These are phyloP conservation scores for Mythimna ferrago DNA, from an alignment of 2,888 invertebrate species.

Conservation along the genomic window DNA sequence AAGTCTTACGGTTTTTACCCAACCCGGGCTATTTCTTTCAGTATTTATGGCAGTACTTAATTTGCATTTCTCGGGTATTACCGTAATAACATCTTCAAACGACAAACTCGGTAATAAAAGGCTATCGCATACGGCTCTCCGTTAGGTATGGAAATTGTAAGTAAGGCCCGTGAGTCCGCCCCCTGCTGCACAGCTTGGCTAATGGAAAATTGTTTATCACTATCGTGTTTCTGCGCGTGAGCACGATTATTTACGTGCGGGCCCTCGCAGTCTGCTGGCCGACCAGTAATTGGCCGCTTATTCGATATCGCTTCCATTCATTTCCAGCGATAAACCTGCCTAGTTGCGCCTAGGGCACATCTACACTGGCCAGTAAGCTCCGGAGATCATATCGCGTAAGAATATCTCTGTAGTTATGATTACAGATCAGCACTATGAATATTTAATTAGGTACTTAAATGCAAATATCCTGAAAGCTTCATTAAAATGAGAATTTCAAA, in stretches of 20 bases:
- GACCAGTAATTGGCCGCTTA: constrained; percentile 86
- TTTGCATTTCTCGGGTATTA: constrained; percentile 84
- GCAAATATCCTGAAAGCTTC: constrained; percentile 17
- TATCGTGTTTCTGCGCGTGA: constrained; percentile 84
- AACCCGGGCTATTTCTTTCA: constrained; percentile 76
- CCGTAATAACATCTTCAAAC: constrained; percentile 85
- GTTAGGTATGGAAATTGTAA: constrained; percentile 82
- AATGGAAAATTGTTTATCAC: constrained; percentile 88
- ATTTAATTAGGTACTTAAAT: constrained; percentile 47
- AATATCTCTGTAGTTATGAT: constrained; percentile 72
- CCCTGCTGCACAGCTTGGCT: constrained; percentile 72
- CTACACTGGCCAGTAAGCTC: constrained; percentile 73
- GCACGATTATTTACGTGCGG: constrained; percentile 86
- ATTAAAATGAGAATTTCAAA: constrained; percentile 14
- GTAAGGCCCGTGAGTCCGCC: constrained; percentile 65
- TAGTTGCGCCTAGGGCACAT: constrained; percentile 71
- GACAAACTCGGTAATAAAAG: constrained; percentile 84
- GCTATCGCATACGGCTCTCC: constrained; percentile 77
- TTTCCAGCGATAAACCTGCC: constrained; percentile 85
- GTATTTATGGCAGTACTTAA: constrained; percentile 84
- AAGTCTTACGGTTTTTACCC: constrained; percentile 75
- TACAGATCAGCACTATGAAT: constrained; percentile 56
- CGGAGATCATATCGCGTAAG: constrained; percentile 74
- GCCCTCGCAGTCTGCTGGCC: constrained; percentile 80
- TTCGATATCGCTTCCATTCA: constrained; percentile 88